Evolutionary conservation across 2,113 vertebrate genomes (phyloP).

Genomic region (Rattus norvegicus): DNA sequence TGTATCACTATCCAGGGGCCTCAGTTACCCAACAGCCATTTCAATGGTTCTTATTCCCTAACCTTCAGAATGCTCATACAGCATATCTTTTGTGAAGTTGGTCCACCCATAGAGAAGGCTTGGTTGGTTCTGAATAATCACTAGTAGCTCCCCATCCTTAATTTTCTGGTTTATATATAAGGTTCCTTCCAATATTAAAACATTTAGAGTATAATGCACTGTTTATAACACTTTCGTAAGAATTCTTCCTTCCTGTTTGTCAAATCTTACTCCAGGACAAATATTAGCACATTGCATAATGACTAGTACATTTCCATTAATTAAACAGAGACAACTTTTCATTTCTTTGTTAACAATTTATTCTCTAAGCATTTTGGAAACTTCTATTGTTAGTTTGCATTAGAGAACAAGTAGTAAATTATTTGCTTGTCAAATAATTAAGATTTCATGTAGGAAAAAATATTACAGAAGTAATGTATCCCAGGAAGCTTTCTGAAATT

Average conservation of each 20-base stretch:
- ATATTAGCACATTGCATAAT: not conserved
- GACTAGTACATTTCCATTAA: not conserved
- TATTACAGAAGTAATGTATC: not conserved
- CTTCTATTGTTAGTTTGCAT: not conserved
- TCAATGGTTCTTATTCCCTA: not conserved
- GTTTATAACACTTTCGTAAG: constrained; percentile 15
- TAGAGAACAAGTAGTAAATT: not conserved
- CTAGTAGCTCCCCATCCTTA: not conserved
- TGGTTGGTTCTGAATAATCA: not conserved
- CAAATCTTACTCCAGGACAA: not conserved
- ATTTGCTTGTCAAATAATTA: constrained; percentile 11
- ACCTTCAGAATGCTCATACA: not conserved
- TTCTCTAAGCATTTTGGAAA: not conserved
- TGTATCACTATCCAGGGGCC: too few relatives aligned
- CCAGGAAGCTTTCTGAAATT: constrained; percentile 6
- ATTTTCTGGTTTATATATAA: not conserved
- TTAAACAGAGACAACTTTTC: not conserved
- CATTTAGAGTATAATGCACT: not conserved
- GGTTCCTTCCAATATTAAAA: not conserved
- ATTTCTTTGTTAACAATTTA: not conserved
- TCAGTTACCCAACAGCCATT: not conserved
- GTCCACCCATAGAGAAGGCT: not conserved
- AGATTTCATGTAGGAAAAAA: not conserved
- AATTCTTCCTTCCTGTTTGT: not conserved
- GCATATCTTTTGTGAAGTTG: not conserved